Evolutionary conservation across 2,888 invertebrate genomes (phyloP).

Genomic region (Platycnemis pennipes): DNA sequence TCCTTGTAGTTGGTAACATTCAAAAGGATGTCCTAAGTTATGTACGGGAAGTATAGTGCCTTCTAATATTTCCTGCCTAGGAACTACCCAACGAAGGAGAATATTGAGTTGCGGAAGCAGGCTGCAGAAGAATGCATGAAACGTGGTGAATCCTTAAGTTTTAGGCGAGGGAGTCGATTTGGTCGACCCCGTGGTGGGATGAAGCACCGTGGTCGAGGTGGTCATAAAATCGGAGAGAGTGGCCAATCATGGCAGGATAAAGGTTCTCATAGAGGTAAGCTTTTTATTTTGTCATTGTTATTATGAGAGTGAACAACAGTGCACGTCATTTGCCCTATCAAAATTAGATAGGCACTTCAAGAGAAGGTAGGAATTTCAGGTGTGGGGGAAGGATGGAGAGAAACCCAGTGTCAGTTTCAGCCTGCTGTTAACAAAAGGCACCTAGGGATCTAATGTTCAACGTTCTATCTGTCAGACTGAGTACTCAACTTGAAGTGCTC

Average conservation of each 20-base stretch:
- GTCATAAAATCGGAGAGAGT: neutral
- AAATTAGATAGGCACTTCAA: too few species aligned
- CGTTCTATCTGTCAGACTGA: too few species aligned
- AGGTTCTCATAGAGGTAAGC: neutral
- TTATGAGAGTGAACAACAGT: neutral
- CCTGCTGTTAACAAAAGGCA: too few species aligned
- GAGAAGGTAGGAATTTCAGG: too few species aligned
- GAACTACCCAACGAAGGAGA: conserved; percentile 87
- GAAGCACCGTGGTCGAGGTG: neutral
- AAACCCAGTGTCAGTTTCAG: too few species aligned
- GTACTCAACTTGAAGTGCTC: too few species aligned
- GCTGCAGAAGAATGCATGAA: conserved; percentile 84
- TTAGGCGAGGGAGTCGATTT: conserved; percentile 77
- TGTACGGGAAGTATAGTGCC: neutral
- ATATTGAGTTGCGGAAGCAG: conserved; percentile 84
- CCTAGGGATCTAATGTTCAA: too few species aligned
- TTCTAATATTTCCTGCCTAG: conserved; percentile 73
- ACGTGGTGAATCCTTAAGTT: conserved; percentile 87
- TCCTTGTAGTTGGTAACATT: too few species aligned
- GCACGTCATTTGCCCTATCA: too few species aligned
- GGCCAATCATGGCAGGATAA: neutral
- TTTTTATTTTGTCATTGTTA: neutral
- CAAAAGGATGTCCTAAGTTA: neutral
- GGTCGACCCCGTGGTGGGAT: neutral
- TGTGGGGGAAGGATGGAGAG: too few species aligned